Evolutionary conservation across 2,888 invertebrate species (phyloP).

Genomic region (Pristionchus japonicus): DNA sequence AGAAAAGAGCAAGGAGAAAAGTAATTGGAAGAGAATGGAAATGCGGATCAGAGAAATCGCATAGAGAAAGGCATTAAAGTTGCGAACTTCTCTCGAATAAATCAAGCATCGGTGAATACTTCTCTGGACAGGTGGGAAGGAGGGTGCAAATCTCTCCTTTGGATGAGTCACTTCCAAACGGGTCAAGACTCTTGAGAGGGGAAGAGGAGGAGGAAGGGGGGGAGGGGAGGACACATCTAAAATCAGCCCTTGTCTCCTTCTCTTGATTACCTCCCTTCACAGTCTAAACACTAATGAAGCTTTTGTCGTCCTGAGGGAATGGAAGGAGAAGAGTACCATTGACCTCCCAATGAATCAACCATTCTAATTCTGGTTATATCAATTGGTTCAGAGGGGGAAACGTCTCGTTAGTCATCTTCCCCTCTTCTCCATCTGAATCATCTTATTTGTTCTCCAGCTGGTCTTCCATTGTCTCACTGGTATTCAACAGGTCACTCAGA

Average conservation of each 20-base stretch:
- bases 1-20: neutral
- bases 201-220: neutral
- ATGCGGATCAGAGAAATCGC: neutral
- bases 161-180: slow-evolving; percentile 6
- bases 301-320: neutral
- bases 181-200: slow-evolving; percentile 16
- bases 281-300: neutral
- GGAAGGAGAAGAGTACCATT: neutral
- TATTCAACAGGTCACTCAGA: neutral
- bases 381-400: neutral
- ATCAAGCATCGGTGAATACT: neutral
- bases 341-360: neutral
- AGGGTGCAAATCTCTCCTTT: slow-evolving; percentile 5
- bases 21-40: neutral
- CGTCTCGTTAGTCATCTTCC: neutral
- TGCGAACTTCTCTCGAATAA: neutral
- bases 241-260: neutral
- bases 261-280: neutral
- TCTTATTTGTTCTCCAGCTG: neutral
- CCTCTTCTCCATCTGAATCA: neutral
- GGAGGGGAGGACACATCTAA: neutral
- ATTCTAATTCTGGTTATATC: neutral
- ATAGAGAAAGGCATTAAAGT: neutral
- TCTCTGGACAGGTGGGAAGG: neutral
- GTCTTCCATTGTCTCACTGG: neutral